Evolutionary conservation across 2,113 vertebrate species (phyloP), one percentile per base, ranked within the genome.

Genomic region (Phoenicopterus ruber): DNA sequence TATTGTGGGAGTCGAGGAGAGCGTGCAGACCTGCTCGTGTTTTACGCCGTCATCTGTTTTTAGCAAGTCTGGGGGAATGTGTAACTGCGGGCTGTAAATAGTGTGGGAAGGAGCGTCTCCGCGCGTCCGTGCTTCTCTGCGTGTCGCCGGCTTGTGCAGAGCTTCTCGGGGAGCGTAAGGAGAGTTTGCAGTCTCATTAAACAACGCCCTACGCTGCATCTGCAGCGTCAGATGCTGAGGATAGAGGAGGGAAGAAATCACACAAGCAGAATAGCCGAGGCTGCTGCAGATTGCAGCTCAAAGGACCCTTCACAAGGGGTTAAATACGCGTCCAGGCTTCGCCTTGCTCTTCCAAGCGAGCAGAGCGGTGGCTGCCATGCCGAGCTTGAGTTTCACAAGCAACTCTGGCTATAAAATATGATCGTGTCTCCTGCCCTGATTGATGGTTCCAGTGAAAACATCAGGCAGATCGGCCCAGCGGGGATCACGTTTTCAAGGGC

Each of bases 381-480:
- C 1, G 8, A 92, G 96, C 61, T 98, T 97, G 94, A 57, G 96
- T 98, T 98, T 98, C 98, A 94, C 82, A 86, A 63, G 52, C 88
- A 32, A 14, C 38, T 69, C 86, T 9, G 86, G 88, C 96, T 95
- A 34, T 97, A 98, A 98, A 98, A 98, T 29, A 95, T 3, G 49
- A 98, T 94, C 95, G 5, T 62, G 95, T 93, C 97, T 92, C 82
- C 72, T 5, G 79, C 66, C 29, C 95, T 98, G 97, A 98, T 96
- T 93, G 97, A 98, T 97, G 96, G 96, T 5, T 87, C 88, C 70
- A 42, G 95, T 70, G 83, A 12, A 82, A 88, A 17, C 79, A 80
- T 17, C 52, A 63, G 94, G 93, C 89, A 74, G 73, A 36, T 50
- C 29, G 10, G 81, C 78, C 82, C 91, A 57, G 90, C 4, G 25